Conservation (phyloP, 53 echinoderm and acorn worm species). For the Paracentrotus lividus region DNA sequence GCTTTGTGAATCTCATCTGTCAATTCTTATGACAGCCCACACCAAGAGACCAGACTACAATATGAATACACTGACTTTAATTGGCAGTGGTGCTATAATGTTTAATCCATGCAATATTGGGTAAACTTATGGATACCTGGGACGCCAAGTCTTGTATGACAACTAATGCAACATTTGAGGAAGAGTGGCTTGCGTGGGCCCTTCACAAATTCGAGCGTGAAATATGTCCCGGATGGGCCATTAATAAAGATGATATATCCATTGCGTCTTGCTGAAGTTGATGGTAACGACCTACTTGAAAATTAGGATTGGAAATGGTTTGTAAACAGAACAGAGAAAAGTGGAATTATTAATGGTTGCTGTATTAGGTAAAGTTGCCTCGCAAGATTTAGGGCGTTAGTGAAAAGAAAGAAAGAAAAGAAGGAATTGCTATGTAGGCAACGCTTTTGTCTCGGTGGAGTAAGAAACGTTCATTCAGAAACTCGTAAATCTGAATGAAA, state of each 20-base stretch:
- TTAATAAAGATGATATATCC: conserved; percentile 70
- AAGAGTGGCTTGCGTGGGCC: conserved; percentile 51
- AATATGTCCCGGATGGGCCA: conserved; percentile 61
- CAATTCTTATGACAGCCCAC: too few relatives aligned
- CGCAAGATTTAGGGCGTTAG: conserved; percentile 64
- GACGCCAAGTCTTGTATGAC: neutral
- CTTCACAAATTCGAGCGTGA: conserved; percentile 65
- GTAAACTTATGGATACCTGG: neutral
- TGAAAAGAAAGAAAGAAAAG: neutral
- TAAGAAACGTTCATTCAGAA: conserved; percentile 59
- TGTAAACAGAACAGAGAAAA: conserved; percentile 67
- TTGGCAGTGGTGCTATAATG: neutral
- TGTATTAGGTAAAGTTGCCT: conserved; percentile 45
- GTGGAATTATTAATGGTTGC: conserved; percentile 67
- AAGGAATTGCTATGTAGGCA: conserved; percentile 29
- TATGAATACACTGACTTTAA: too few relatives aligned
- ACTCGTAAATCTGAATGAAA: conserved; percentile 64
- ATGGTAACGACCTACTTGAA: conserved; percentile 70
- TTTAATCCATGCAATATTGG: neutral
- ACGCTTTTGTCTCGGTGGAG: conserved; percentile 36
- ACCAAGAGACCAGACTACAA: too few relatives aligned
- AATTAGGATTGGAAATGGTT: conserved; percentile 66
- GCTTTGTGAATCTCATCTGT: too few relatives aligned
- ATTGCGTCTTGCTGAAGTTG: conserved; percentile 49
- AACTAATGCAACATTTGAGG: conserved; percentile 6